Evolutionary conservation across 2,797 vertebrate genomes (phyloP), one percentile per base, ranked within the genome.

Genomic region (Scleropages formosus): DNA sequence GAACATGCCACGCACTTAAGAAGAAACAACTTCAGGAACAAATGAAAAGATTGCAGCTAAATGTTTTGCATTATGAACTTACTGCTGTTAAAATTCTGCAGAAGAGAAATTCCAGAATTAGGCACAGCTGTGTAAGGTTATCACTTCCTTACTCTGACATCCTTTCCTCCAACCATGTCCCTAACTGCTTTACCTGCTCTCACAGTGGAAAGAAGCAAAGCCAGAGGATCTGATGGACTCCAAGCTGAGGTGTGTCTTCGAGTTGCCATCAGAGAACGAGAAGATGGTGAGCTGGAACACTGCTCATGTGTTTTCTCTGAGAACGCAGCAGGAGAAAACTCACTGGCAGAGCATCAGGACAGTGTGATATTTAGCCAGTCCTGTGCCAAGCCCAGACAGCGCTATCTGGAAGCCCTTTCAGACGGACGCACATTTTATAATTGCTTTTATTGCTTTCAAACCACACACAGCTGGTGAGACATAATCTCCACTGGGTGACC

Each of bases 201-300:
- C 13, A 63, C 86, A 99, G 97, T 99, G 97, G 97, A 99, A 98
- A 93, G 97, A 99, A 85, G 97, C 96, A 74, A 99, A 98, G 82
- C 95, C 96, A 0, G 97, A 99, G 51, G 97, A 99, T 80, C 93
- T 99, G 82, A 99, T 99, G 97, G 97, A 99, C 89, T 99, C 96
- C n/a, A 99, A 99, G 90, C 94, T 99, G 92, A 94, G 96, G 87
- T 99, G 97, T 91, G 93, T 97, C 86, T 99, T 99, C 88, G 97
- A 99, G 85, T 92, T 98, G 87, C 97, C 97, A 49, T 87, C 85
- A 68, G 97, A 98, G 85, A 98, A 95, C 56, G 97, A 98, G 84
- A 99, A 98, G 91, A 93, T 90, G 86, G 97, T 98, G 87, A 94
- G 94, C 73, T 62, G 49, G 15, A 27, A 27, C 10, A 13, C 44